These are phyloP conservation scores for Dromococcyx pavoninus DNA, from an alignment of 2,797 vertebrate genomes.

Conservation along the genomic window DNA sequence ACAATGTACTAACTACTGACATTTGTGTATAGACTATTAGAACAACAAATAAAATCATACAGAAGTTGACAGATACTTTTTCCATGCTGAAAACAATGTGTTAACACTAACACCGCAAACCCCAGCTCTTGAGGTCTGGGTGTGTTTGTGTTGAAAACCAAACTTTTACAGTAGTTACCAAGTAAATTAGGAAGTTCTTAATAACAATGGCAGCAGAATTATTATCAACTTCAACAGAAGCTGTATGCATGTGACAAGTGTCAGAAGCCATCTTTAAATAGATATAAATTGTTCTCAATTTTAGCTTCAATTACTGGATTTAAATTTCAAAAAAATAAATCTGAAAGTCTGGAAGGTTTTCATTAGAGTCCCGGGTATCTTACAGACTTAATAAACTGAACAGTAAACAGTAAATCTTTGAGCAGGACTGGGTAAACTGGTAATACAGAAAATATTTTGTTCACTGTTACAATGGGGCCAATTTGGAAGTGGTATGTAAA, in stretches of 20 bases:
- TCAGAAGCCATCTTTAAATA: background rate
- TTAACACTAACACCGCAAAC: background rate
- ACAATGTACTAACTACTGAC: background rate
- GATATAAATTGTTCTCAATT: background rate
- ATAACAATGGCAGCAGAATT: background rate
- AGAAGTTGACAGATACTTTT: background rate
- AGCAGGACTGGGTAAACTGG: background rate
- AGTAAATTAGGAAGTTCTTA: slow-evolving; percentile 9
- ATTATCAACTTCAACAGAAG: background rate
- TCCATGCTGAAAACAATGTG: background rate
- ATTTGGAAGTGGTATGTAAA: background rate
- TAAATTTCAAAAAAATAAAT: background rate
- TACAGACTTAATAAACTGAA: background rate
- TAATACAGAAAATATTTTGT: background rate
- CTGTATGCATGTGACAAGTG: background rate
- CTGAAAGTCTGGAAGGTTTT: background rate
- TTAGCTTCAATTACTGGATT: background rate
- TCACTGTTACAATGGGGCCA: background rate
- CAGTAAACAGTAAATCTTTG: background rate
- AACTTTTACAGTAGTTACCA: background rate
- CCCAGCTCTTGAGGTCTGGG: background rate
- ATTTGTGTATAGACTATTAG: background rate
- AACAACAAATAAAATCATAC: background rate
- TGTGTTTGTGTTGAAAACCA: background rate
- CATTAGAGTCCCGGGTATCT: background rate